A percentile compares a stretch with the other conserved stretches of the same genome.
phyloP scores from a whole-genome alignment of 1,140 invertebrate genomes.

The Ceratina australensis region DNA sequence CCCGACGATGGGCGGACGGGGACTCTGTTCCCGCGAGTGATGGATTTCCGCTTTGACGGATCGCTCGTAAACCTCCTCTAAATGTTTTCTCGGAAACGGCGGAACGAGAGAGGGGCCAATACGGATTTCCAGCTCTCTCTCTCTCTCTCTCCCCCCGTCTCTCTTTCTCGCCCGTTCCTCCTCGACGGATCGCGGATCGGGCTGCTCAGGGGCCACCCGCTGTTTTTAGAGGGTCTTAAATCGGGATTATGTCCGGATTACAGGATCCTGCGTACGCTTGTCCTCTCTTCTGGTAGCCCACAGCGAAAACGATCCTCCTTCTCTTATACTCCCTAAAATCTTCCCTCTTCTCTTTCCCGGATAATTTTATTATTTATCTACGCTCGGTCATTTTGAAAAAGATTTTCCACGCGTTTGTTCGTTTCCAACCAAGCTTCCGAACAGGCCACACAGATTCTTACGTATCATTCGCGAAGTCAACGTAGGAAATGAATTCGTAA shows the following conservation, averaged over 20 bases:
- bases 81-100: slow-evolving; percentile 61
- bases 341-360: too few relatives aligned
- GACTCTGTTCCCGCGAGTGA: slow-evolving; percentile 59
- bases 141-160: not conserved
- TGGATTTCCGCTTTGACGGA: slow-evolving; percentile 70
- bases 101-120: not conserved
- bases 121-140: slow-evolving; percentile 29
- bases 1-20: slow-evolving; percentile 52
- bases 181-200: slow-evolving; percentile 33
- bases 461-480: too few relatives aligned
- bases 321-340: not conserved
- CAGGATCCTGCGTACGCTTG: slow-evolving; percentile 33
- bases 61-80: slow-evolving; percentile 66
- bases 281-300: slow-evolving; percentile 27
- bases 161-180: not conserved
- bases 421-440: too few relatives aligned
- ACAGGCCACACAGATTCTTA: too few relatives aligned
- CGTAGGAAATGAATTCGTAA: too few relatives aligned
- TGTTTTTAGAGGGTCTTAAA: slow-evolving; percentile 60
- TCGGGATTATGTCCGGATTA: slow-evolving; percentile 66
- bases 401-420: too few relatives aligned
- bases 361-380: too few relatives aligned
- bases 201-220: slow-evolving; percentile 55
- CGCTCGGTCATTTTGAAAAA: too few relatives aligned
- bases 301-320: slow-evolving; percentile 9